Conservation (phyloP, 1,140 invertebrate species). For the Vanessa tameamea region DNA sequence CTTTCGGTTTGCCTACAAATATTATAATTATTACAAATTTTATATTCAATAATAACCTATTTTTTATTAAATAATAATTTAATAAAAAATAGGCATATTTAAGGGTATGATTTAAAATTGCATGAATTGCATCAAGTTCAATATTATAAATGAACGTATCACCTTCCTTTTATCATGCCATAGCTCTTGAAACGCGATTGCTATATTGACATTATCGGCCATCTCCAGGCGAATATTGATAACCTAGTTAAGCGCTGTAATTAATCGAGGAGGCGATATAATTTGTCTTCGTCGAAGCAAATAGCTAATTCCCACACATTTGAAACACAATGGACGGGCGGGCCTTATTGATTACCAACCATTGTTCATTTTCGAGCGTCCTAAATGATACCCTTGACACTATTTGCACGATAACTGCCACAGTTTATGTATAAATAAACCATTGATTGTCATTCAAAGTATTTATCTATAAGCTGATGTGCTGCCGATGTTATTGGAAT, state of each 20-base stretch:
- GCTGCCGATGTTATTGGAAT: slow-evolving; percentile 13
- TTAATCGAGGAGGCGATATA: slow-evolving; percentile 71
- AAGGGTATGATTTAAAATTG: background rate
- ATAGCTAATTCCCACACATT: slow-evolving; percentile 77
- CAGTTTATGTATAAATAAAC: slow-evolving; percentile 22
- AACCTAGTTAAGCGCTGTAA: slow-evolving; percentile 71
- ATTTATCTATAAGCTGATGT: slow-evolving; percentile 14
- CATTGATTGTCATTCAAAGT: slow-evolving; percentile 19
- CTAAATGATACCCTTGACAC: slow-evolving; percentile 72
- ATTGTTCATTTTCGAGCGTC: slow-evolving; percentile 65
- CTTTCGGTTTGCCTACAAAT: no score
- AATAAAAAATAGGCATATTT: no score
- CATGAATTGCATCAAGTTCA: background rate
- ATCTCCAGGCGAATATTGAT: slow-evolving; percentile 53
- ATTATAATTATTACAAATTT: no score
- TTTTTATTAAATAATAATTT: no score
- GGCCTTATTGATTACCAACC: slow-evolving; percentile 71
- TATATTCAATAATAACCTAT: no score
- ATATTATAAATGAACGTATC: background rate
- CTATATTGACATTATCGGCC: slow-evolving; percentile 39
- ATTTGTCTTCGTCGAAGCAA: slow-evolving; percentile 77
- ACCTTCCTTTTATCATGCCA: background rate
- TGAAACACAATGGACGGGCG: slow-evolving; percentile 68
- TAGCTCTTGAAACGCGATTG: slow-evolving; percentile 17
- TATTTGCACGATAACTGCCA: slow-evolving; percentile 34